Evolutionary conservation across 1,140 invertebrate species (phyloP), one percentile per base, ranked within the genome.

Genomic region (Musca domestica): DNA sequence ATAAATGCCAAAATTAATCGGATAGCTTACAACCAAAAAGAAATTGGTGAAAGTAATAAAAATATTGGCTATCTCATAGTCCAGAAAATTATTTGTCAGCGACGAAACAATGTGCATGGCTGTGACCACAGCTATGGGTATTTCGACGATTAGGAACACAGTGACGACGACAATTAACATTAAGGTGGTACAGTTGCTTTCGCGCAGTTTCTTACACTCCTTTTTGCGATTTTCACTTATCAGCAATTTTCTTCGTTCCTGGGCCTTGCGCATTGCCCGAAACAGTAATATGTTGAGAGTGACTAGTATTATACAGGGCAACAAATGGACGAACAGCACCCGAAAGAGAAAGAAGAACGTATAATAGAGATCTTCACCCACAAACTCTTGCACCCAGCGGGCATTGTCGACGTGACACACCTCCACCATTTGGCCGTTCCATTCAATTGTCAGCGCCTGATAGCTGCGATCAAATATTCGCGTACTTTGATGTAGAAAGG

Each of bases 161-260:
- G 92, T 92, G 0, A 98, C 95, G 1, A 98, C 94, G 3, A 95
- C 93, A n/a, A 97, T 96, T 3, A 98, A 83, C 95, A 98, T 97
- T 6, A 96, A 80, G 0, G 94, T 96, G 2, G 95, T 97, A 76
- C 93, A 96, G 76, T 97, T 96, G 5, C 90, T 91, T 76, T 95
- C 95, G 34, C 91, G 85, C 58, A 92, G 83, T 74, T 90, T 92
- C 80, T 90, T 91, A 81, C 90, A 94, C 82, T 94, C 94, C 70
- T 86, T 91, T 76, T 91, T 93, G 67, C 91, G 86, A 78, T 93
- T 94, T 76, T 95, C 93, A 67, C 92, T 90, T 74, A 95, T 90
- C 10, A 95, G 85, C 77, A 90, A 88, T 74, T 92, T 89, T 17
- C 94, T 83, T 70, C 94, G 89, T 47, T 88, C 84, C 80, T 95